Evolutionary conservation across 2,888 invertebrate species (phyloP).

Genomic region (Eristalis pertinax): DNA sequence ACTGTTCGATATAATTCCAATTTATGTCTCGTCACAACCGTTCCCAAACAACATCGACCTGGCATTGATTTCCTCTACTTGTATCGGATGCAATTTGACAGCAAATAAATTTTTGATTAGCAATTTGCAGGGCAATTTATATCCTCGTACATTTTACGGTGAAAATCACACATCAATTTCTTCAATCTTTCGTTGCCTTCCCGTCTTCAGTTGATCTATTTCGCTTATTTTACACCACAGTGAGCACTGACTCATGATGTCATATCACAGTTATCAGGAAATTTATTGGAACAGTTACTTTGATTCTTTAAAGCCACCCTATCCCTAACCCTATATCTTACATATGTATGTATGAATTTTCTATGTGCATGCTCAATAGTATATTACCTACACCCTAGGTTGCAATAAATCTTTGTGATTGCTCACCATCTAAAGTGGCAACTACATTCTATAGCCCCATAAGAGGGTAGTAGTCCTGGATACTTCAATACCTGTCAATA

Average conservation of each 20-base stretch:
- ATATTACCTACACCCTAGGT: background rate
- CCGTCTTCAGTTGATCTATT: background rate
- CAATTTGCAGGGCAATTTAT: slow-evolving; percentile 2
- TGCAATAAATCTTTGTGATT: slow-evolving; percentile 1
- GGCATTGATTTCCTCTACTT: background rate
- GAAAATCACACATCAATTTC: slow-evolving; percentile 1
- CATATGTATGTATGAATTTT: background rate
- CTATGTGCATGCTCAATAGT: background rate
- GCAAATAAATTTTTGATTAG: slow-evolving; percentile 5
- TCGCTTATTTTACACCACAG: slow-evolving; percentile 10
- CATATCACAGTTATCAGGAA: slow-evolving; percentile 2
- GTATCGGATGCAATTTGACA: background rate
- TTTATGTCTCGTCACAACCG: background rate
- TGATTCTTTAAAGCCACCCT: background rate
- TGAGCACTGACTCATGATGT: background rate
- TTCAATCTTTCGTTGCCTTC: background rate
- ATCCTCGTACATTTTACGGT: background rate
- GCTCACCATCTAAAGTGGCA: background rate
- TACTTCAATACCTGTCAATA: slow-evolving; percentile 23
- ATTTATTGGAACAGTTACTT: slow-evolving; percentile 2
- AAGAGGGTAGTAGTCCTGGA: background rate
- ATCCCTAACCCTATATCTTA: background rate
- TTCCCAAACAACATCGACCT: background rate
- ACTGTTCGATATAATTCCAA: background rate
- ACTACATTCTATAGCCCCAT: background rate